These are phyloP conservation scores for Drosophila novamexicana DNA, from an alignment of 1,140 invertebrate genomes.

Conservation along the genomic window DNA sequence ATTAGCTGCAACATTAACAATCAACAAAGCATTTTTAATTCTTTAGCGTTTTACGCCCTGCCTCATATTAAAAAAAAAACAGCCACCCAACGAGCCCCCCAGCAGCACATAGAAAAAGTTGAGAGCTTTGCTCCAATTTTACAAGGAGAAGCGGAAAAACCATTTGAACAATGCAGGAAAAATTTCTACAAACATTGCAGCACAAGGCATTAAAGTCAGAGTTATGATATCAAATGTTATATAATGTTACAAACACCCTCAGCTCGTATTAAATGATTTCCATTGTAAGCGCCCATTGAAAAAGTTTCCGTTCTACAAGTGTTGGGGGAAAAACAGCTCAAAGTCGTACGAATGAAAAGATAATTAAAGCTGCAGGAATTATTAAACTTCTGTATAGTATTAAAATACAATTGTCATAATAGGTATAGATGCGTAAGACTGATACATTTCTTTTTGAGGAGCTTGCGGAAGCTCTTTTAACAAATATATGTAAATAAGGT, in stretches of 20 bases:
- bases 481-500: not conserved
- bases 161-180: constrained; percentile 23
- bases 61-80: constrained; percentile 15
- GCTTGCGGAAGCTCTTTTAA: not conserved
- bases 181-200: constrained; percentile 20
- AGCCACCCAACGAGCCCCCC: constrained; percentile 21
- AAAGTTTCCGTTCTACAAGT: constrained; percentile 14
- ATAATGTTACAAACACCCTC: constrained; percentile 7
- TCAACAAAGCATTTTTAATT: constrained; percentile 59
- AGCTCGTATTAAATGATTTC: constrained; percentile 18
- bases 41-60: constrained; percentile 28
- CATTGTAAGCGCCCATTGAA: constrained; percentile 16
- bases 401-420: not conserved
- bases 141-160: constrained; percentile 48
- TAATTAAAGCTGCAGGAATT: not conserved
- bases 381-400: not conserved
- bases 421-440: not conserved
- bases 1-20: constrained; percentile 71
- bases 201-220: constrained; percentile 15
- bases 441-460: not conserved
- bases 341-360: not conserved
- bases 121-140: constrained; percentile 76
- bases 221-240: constrained; percentile 23
- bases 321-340: not conserved
- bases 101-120: constrained; percentile 48